Evolutionary conservation across 2,888 invertebrate species (phyloP).

Genomic region (Neuroscelio doddi): DNA sequence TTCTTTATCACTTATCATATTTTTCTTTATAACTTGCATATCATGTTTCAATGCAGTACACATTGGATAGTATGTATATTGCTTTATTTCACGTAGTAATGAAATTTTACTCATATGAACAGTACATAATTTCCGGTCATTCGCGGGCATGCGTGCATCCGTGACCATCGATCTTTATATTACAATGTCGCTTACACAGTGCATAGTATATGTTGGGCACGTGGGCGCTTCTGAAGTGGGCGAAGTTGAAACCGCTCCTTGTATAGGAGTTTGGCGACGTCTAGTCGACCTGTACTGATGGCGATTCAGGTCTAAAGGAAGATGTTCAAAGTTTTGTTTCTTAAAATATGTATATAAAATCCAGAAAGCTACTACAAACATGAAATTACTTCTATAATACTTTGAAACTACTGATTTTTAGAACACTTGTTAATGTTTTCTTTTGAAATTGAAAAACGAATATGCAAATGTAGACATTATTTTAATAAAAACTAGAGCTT

Average conservation of each 20-base stretch:
- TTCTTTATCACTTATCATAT: no score
- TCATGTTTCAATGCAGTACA: no score
- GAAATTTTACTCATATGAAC: slow-evolving; percentile 12
- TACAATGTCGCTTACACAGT: slow-evolving; percentile 26
- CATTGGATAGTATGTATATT: no score
- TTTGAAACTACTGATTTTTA: no score
- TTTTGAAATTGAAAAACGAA: no score
- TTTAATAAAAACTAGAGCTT: no score
- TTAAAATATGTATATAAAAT: background rate
- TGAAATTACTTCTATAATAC: no score
- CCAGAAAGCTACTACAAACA: no score
- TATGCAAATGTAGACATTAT: no score
- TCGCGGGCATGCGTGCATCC: slow-evolving; percentile 42
- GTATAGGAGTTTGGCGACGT: slow-evolving; percentile 28
- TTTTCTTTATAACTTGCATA: no score
- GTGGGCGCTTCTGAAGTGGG: slow-evolving; percentile 39
- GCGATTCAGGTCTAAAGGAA: slow-evolving; percentile 27
- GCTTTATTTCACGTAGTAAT: slow-evolving; percentile 11
- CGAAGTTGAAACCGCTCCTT: slow-evolving; percentile 40
- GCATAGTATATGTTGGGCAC: slow-evolving; percentile 29
- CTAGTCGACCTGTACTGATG: slow-evolving; percentile 13
- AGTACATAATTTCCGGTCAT: slow-evolving; percentile 35
- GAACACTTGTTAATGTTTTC: no score
- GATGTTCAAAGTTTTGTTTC: slow-evolving; percentile 17
- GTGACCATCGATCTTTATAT: slow-evolving; percentile 25